Conservation (phyloP, 1,140 invertebrate species). For the Papilio aristodemus region DNA sequence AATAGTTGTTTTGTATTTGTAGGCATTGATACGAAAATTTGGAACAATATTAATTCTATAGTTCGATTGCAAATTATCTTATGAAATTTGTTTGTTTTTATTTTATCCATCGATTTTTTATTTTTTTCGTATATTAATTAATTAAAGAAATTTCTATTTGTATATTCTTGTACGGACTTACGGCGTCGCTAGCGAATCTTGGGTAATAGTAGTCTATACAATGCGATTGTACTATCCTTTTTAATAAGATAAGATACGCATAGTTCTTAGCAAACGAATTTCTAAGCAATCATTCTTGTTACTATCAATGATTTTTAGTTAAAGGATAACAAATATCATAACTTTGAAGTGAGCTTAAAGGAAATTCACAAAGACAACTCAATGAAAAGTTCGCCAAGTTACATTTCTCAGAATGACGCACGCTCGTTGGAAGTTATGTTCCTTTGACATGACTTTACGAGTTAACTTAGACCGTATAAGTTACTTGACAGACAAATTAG, state of each 20-base stretch:
- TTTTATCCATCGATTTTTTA: too few relatives aligned
- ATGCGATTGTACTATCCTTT: too few relatives aligned
- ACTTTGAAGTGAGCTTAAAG: background rate
- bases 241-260: too few relatives aligned
- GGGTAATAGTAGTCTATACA: too few relatives aligned
- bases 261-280: too few relatives aligned
- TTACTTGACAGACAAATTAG: background rate
- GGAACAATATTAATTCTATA: conserved; percentile 12
- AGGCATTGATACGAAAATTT: background rate
- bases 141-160: too few relatives aligned
- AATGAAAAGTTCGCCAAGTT: background rate
- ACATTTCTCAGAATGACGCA: background rate
- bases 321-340: too few relatives aligned
- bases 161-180: too few relatives aligned
- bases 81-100: conserved; percentile 22
- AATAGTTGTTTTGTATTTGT: background rate
- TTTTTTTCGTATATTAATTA: too few relatives aligned
- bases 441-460: conserved; percentile 21
- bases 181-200: too few relatives aligned
- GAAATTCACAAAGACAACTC: conserved; percentile 4
- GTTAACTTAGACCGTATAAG: background rate
- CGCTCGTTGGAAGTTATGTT: conserved; percentile 11
- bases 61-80: conserved; percentile 6
- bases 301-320: too few relatives aligned
- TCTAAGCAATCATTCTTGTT: too few relatives aligned